A percentile compares a stretch with the other conserved stretches of the same genome.
Conservation (phyloP, 2,797 vertebrate genomes). For the Cirrhinus molitorella region DNA sequence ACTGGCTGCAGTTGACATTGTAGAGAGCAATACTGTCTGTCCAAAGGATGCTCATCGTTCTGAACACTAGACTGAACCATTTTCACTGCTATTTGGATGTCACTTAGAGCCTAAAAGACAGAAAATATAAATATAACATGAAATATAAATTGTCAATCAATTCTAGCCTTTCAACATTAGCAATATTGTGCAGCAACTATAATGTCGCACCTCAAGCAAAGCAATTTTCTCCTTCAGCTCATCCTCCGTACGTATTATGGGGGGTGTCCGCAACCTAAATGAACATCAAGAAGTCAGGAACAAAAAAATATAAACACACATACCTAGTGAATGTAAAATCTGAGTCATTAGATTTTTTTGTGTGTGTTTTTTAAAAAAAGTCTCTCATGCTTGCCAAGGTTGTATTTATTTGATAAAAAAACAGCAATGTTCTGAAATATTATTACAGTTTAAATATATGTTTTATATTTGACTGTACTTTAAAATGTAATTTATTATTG, state of each 20-base stretch:
- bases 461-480: neutral
- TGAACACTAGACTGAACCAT: conserved; percentile 78
- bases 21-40: conserved; percentile 84
- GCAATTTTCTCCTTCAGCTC: conserved; percentile 87
- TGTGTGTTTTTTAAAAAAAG: too few relatives aligned
- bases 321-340: neutral
- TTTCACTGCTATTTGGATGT: conserved; percentile 89
- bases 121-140: neutral
- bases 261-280: conserved; percentile 81
- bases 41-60: conserved; percentile 83
- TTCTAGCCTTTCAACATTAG: neutral
- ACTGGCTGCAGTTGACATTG: conserved; percentile 81
- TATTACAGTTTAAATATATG: neutral
- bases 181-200: neutral
- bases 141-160: neutral
- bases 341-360: neutral
- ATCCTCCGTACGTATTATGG: conserved; percentile 80
- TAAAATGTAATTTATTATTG: neutral
- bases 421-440: neutral
- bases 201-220: conserved; percentile 84
- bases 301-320: neutral
- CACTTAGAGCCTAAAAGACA: conserved; percentile 79
- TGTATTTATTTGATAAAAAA: neutral
- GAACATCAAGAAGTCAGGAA: conserved; percentile 13
- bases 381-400: neutral